These are phyloP conservation scores for Lottia gigantea DNA, from an alignment of 2,888 invertebrate genomes.

Conservation along the genomic window DNA sequence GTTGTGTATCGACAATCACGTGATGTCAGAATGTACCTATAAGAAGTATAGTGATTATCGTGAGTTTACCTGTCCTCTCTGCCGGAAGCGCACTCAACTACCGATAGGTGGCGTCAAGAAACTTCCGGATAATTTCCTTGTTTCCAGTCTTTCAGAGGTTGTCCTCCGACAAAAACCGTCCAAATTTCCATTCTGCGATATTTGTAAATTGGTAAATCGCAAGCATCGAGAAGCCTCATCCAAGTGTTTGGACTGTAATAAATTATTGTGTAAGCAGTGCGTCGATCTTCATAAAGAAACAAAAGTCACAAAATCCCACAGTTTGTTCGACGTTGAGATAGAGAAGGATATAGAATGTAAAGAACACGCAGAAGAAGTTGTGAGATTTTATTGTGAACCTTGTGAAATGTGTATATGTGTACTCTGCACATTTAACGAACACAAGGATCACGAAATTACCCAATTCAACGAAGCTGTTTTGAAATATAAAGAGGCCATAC, in stretches of 20 bases:
- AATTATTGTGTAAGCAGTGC: slow-evolving; percentile 66
- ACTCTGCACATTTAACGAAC: slow-evolving; percentile 68
- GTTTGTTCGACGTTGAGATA: slow-evolving; percentile 68
- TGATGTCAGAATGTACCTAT: slow-evolving; percentile 67
- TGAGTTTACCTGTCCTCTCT: slow-evolving; percentile 69
- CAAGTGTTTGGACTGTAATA: slow-evolving; percentile 69
- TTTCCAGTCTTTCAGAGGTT: slow-evolving; percentile 66
- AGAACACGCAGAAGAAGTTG: slow-evolving; percentile 67
- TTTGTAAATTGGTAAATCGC: slow-evolving; percentile 66
- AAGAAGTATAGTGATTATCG: slow-evolving; percentile 69
- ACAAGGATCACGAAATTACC: slow-evolving; percentile 65
- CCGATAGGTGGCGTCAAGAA: slow-evolving; percentile 69
- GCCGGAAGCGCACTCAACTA: slow-evolving; percentile 68
- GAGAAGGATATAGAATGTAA: slow-evolving; percentile 69
- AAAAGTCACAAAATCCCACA: slow-evolving; percentile 67
- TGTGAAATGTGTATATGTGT: slow-evolving; percentile 69
- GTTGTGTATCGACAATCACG: slow-evolving; percentile 67
- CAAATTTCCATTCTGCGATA: slow-evolving; percentile 68
- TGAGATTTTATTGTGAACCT: slow-evolving; percentile 68
- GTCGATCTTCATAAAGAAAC: slow-evolving; percentile 66
- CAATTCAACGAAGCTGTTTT: slow-evolving; percentile 65
- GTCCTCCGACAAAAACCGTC: slow-evolving; percentile 64
- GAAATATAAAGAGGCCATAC: slow-evolving; percentile 67
- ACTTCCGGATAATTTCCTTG: slow-evolving; percentile 69
- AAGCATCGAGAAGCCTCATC: slow-evolving; percentile 66